A percentile compares a stretch with the other conserved stretches of the same genome.
Evolutionary conservation across 1,140 invertebrate genomes (phyloP).

Genomic region (Drosophila pseudoananassae): DNA sequence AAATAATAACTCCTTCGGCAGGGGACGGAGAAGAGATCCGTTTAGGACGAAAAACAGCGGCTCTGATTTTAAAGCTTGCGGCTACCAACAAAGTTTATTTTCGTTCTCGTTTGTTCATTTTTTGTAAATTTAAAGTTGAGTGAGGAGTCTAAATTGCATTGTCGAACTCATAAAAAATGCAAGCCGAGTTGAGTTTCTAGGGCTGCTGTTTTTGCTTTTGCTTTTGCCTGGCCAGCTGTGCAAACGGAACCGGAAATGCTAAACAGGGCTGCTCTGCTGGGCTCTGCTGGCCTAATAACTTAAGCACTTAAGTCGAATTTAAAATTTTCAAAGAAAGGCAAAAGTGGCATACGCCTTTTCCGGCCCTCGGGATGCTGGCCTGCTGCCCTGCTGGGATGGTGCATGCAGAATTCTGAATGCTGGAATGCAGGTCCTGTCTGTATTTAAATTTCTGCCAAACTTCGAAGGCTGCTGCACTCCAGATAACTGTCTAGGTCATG

Average conservation of each 20-base stretch:
- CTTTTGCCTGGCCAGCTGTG: slow-evolving; percentile 24
- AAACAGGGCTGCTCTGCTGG: slow-evolving; percentile 44
- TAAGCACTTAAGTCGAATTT: slow-evolving; percentile 74
- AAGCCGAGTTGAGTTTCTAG: slow-evolving; percentile 13
- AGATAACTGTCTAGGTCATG: slow-evolving; percentile 53
- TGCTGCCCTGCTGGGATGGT: neutral
- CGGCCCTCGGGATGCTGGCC: slow-evolving; percentile 14
- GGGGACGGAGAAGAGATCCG: slow-evolving; percentile 14
- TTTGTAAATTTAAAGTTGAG: slow-evolving; percentile 30
- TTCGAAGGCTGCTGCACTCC: slow-evolving; percentile 47
- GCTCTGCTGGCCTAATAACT: slow-evolving; percentile 58
- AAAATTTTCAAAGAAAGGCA: slow-evolving; percentile 40
- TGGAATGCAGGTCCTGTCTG: slow-evolving; percentile 19
- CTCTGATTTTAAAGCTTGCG: slow-evolving; percentile 8
- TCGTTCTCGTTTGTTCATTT: slow-evolving; percentile 29
- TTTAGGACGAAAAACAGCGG: slow-evolving; percentile 22
- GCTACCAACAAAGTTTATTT: slow-evolving; percentile 21
- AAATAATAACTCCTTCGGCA: slow-evolving; percentile 58
- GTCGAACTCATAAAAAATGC: slow-evolving; percentile 59
- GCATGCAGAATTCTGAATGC: neutral
- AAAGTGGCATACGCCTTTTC: slow-evolving; percentile 22
- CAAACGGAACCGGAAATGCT: slow-evolving; percentile 70
- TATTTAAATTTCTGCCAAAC: slow-evolving; percentile 34
- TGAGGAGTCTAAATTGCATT: slow-evolving; percentile 39
- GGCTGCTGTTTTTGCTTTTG: neutral